Evolutionary conservation across 2,797 vertebrate species (phyloP).

Genomic region (Adelosebastes latens): DNA sequence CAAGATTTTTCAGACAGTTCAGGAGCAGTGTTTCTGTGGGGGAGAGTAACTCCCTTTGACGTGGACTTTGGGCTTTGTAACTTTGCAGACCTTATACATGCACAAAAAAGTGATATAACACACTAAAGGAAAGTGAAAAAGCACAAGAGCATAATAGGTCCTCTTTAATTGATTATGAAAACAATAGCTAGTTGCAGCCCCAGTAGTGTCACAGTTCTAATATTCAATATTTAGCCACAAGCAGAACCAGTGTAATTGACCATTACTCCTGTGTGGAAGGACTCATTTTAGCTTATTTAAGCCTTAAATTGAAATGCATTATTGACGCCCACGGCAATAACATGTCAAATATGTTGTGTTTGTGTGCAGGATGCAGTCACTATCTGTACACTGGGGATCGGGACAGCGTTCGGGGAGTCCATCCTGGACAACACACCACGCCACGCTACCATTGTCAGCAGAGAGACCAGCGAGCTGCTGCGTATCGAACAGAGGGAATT

Average conservation of each 20-base stretch:
- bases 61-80: too few relatives aligned
- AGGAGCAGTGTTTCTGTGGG: too few relatives aligned
- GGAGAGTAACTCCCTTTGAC: too few relatives aligned
- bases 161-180: neutral
- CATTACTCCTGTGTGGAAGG: neutral
- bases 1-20: too few relatives aligned
- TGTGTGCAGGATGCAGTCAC: conserved; percentile 92
- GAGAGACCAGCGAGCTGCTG: conserved; percentile 94
- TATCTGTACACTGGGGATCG: conserved; percentile 95
- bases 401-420: conserved; percentile 97
- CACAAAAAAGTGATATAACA: too few relatives aligned
- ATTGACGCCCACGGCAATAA: neutral
- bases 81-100: too few relatives aligned
- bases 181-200: neutral
- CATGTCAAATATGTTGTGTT: neutral
- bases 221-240: neutral
- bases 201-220: neutral
- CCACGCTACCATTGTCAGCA: conserved; percentile 96
- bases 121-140: too few relatives aligned
- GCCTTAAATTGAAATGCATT: neutral
- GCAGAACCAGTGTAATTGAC: neutral
- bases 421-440: conserved; percentile 98
- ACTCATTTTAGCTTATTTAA: neutral
- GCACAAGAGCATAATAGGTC: too few relatives aligned
- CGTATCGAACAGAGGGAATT: conserved; percentile 98